Conservation (phyloP, 2,797 vertebrate genomes). For the Potorous gilbertii region DNA sequence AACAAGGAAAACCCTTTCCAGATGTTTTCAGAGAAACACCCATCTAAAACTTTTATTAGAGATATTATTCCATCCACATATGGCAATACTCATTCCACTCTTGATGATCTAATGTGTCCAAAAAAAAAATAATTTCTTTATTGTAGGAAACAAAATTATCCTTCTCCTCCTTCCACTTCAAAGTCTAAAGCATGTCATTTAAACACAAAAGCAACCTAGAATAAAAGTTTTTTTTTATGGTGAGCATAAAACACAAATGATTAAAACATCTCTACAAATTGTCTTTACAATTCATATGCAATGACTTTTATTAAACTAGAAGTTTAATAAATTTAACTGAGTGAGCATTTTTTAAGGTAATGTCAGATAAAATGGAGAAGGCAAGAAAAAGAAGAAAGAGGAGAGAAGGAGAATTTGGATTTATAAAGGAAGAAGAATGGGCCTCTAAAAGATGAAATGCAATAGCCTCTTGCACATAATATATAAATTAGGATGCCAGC, state of each 20-base stretch:
- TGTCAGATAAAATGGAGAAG: not conserved
- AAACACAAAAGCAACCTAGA: not conserved
- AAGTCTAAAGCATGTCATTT: not conserved
- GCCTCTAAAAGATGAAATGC: not conserved
- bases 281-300: not conserved
- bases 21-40: constrained; percentile 88
- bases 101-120: constrained; percentile 48
- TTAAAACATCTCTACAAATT: not conserved
- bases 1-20: constrained; percentile 83
- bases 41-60: constrained; percentile 77
- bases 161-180: not conserved
- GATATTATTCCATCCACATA: constrained; percentile 75
- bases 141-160: accelerated
- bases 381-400: not conserved
- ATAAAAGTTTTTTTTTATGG: not conserved
- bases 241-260: not conserved
- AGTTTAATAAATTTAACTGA: not conserved
- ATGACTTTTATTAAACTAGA: not conserved
- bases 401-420: not conserved
- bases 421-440: not conserved
- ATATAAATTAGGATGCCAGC: not conserved
- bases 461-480: not conserved
- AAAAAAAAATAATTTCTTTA: not conserved
- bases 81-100: constrained; percentile 74
- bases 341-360: not conserved